A percentile compares a stretch with the other conserved stretches of the same genome.
phyloP scores from a whole-genome alignment of 2,888 invertebrate genomes.

The Anagyrus pseudococci region DNA sequence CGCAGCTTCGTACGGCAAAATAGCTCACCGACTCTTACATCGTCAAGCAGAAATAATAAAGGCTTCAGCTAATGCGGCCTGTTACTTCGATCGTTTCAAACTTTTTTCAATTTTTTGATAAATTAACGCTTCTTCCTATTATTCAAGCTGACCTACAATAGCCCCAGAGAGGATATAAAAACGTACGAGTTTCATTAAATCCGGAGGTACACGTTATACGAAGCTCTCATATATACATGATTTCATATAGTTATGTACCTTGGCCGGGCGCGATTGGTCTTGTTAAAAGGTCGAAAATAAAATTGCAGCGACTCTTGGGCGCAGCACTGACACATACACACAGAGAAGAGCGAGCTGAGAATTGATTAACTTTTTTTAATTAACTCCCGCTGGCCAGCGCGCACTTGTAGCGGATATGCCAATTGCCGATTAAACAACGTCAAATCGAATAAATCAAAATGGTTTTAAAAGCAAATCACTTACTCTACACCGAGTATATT shows the following conservation, averaged over 20 bases:
- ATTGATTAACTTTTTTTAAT: conserved; percentile 39
- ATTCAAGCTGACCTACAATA: conserved; percentile 31
- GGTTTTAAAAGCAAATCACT: background rate
- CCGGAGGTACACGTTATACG: conserved; percentile 27
- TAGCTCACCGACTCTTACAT: too few species aligned
- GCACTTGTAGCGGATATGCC: background rate
- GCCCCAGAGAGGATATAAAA: conserved; percentile 1
- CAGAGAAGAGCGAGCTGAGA: too few species aligned
- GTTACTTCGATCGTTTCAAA: too few species aligned
- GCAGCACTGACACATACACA: too few species aligned
- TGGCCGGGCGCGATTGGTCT: conserved; percentile 17
- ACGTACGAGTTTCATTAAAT: conserved; percentile 39
- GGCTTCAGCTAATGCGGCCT: too few species aligned
- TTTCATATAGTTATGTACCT: conserved; percentile 32
- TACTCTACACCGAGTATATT: too few species aligned
- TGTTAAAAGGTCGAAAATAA: conserved; percentile 17
- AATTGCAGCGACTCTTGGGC: background rate
- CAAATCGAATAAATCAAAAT: conserved; percentile 20
- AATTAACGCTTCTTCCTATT: too few species aligned
- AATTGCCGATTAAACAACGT: conserved; percentile 17
- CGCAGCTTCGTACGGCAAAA: too few species aligned
- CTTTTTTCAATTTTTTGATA: too few species aligned
- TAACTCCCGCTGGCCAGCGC: conserved; percentile 3
- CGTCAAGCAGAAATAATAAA: too few species aligned
- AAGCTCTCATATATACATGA: conserved; percentile 27